phyloP scores from a whole-genome alignment of 2,888 invertebrate species.

The Sinodicranocentrus sp. region DNA sequence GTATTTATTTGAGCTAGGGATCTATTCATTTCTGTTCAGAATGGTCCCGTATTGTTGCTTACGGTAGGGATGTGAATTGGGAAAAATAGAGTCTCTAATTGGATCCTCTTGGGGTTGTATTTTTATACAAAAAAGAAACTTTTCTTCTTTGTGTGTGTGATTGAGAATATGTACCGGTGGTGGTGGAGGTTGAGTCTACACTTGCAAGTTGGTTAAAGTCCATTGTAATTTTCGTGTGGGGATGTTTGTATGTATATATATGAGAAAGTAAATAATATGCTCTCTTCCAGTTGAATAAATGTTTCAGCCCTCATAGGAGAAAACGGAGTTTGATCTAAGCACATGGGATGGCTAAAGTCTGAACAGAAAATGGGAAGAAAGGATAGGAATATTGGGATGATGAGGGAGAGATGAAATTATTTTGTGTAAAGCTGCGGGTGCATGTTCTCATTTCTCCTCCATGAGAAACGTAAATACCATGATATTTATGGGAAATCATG shows the following conservation, averaged over 20 bases:
- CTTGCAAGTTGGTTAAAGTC: constrained; percentile 8
- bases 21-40: background rate
- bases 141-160: background rate
- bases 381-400: constrained; percentile 39
- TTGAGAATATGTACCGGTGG: background rate
- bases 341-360: constrained; percentile 9
- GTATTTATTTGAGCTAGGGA: constrained; percentile 31
- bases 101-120: background rate
- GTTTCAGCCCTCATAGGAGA: constrained; percentile 8
- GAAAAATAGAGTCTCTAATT: constrained; percentile 39
- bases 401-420: constrained; percentile 25
- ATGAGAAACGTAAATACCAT: constrained; percentile 2
- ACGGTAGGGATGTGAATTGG: constrained; percentile 11
- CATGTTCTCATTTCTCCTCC: background rate
- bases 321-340: background rate
- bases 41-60: constrained; percentile 7
- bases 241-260: background rate
- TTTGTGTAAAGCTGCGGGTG: constrained; percentile 38
- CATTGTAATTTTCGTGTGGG: constrained; percentile 15
- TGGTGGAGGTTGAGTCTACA: background rate
- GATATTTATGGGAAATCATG: constrained; percentile 20
- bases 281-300: constrained; percentile 22
- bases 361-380: constrained; percentile 37
- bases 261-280: constrained; percentile 16
- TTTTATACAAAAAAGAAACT: background rate